Percentiles rank a stretch among this genome's conserved stretches.
Evolutionary conservation across 2,113 vertebrate genomes (phyloP).

Genomic region (Addax nasomaculatus): DNA sequence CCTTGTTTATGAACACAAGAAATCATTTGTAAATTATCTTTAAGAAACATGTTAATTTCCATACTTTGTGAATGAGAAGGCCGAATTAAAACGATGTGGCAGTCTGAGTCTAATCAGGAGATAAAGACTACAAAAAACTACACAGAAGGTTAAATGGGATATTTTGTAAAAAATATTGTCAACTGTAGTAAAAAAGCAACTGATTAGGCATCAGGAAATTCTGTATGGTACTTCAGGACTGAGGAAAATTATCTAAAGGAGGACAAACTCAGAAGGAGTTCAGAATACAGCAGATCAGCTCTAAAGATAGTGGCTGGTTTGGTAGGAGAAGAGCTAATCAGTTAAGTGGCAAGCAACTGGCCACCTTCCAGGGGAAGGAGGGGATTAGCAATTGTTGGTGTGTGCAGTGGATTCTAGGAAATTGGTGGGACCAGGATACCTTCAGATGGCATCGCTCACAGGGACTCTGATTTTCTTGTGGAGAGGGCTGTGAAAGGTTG

Average conservation of each 20-base stretch:
- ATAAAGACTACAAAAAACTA: background rate
- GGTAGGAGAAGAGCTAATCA: background rate
- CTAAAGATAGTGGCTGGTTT: background rate
- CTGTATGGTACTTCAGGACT: background rate
- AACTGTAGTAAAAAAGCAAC: background rate
- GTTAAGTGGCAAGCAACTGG: background rate
- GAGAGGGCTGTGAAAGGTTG: background rate
- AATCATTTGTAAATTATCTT: background rate
- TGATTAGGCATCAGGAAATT: background rate
- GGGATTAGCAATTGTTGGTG: too few species aligned
- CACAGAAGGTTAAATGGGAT: background rate
- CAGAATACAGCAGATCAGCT: background rate
- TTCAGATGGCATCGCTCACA: background rate
- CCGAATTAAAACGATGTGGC: background rate
- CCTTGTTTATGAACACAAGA: slow-evolving; percentile 6
- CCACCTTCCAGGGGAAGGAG: background rate
- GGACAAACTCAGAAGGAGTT: background rate
- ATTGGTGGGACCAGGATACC: too few species aligned
- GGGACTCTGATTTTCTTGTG: background rate
- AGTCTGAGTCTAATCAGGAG: background rate
- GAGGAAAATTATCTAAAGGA: background rate
- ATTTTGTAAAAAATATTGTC: background rate
- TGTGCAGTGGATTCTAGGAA: too few species aligned
- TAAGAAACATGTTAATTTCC: background rate
- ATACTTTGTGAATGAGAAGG: background rate